phyloP scores from a whole-genome alignment of 2,888 invertebrate genomes.

The Limnephilus lunatus region DNA sequence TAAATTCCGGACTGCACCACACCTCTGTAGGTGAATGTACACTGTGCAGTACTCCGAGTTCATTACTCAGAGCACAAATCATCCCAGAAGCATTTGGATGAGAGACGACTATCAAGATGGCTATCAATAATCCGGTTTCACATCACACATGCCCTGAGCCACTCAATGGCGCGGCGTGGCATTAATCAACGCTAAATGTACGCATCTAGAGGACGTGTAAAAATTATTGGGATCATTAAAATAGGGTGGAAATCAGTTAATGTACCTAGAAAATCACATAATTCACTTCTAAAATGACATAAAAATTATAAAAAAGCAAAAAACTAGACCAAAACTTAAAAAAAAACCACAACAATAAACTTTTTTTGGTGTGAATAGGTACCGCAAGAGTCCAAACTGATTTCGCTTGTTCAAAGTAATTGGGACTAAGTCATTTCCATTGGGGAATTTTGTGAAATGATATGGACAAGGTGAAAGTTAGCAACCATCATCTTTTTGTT shows the following conservation, averaged over 20 bases:
- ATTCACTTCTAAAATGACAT: not conserved
- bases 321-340: too few relatives aligned
- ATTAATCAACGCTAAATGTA: conserved; percentile 58
- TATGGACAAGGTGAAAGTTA: too few relatives aligned
- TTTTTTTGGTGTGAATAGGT: too few relatives aligned
- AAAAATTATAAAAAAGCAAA: too few relatives aligned
- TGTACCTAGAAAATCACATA: not conserved
- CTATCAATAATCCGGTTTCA: conserved; percentile 56
- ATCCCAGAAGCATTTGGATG: conserved; percentile 18
- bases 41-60: not conserved
- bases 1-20: not conserved
- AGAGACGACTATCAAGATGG: conserved; percentile 28
- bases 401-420: too few relatives aligned
- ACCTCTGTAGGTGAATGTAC: not conserved
- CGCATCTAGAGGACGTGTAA: not conserved
- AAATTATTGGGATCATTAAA: not conserved
- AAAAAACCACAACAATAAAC: too few relatives aligned
- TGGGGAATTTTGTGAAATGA: too few relatives aligned
- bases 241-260: not conserved
- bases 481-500: too few relatives aligned
- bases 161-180: conserved; percentile 58
- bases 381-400: too few relatives aligned
- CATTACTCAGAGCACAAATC: conserved; percentile 19
- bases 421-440: too few relatives aligned
- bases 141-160: conserved; percentile 42